phyloP scores from a whole-genome alignment of 2,888 invertebrate genomes.

The Molanna angustata region DNA sequence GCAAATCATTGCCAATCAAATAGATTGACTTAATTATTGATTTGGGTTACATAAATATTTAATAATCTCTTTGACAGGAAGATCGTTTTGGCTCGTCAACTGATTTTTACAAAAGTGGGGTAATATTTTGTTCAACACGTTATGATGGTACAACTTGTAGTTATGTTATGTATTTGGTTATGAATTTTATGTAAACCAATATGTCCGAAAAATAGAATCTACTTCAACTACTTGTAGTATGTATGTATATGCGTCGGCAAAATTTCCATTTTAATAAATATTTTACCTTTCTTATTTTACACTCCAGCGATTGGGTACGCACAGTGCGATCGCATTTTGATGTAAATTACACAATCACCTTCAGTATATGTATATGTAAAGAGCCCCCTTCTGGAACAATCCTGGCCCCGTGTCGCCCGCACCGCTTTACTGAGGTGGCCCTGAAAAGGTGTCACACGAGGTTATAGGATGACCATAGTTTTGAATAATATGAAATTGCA shows the following conservation, averaged over 20 bases:
- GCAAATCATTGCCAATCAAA: too few species aligned
- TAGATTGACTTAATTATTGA: too few species aligned
- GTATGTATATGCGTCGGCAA: neutral
- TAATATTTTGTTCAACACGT: too few species aligned
- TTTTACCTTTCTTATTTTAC: neutral
- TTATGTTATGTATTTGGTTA: too few species aligned
- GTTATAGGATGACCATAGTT: neutral
- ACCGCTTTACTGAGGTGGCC: slow-evolving; percentile 1
- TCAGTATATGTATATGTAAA: slow-evolving; percentile 30
- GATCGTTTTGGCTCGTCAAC: too few species aligned
- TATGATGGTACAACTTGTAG: too few species aligned
- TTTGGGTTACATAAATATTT: too few species aligned
- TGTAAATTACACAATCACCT: slow-evolving; percentile 28
- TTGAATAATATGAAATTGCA: too few species aligned
- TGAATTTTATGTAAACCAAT: too few species aligned
- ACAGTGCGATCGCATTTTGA: slow-evolving; percentile 11
- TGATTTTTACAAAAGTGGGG: too few species aligned
- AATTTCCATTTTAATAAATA: neutral
- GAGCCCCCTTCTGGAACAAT: slow-evolving; percentile 23
- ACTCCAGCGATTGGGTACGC: neutral
- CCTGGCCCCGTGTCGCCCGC: slow-evolving; percentile 1
- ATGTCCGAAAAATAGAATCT: too few species aligned
- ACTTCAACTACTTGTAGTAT: neutral
- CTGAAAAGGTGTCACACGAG: slow-evolving; percentile 17
- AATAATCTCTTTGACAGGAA: too few species aligned